Evolutionary conservation across 2,888 invertebrate species (phyloP), one percentile per base, ranked within the genome.

Genomic region (Rotaria magnacalcarata): DNA sequence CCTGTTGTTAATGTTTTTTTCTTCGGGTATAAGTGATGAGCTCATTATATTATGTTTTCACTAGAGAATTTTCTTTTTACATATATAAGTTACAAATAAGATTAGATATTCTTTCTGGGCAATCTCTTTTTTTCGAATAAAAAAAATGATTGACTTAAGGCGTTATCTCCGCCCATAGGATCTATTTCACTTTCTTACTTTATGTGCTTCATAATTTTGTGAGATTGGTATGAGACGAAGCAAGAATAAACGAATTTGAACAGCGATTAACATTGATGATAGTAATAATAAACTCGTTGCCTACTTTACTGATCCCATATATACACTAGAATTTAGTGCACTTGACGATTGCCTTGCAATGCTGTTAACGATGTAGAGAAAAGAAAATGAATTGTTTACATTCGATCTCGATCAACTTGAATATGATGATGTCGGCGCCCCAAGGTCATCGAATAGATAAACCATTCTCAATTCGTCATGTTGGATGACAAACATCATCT

Each of bases 21-120:
- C 58, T 27, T 60, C 58, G 58, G n/a, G 58, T n/a, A 60, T 60
- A 27, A 60, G 58, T 27, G n/a, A 60, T 60, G 27, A 60, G 27
- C 58, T 60, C 58, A 60, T 60, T 60, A n/a, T 27, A n/a, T 60
- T 60, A 60, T 60, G 58, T 60, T 60, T n/a, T 60, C 58, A 60
- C 58, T 60, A n/a, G 58, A 60, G 58, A 60, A 14, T 27, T 60
- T 27, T 60, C 14, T 60, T 14, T 60, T 24, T 27, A 47, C 11
- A 47, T 52, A 11, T n/a, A 60, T n/a, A 27, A 11, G 14, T 60
- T 60, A 60, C 58, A 60, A 60, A 60, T 60, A 60, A 60, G 58
- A 60, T 60, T 60, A 60, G 58, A 60, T 60, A 60, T 27, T 60
- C 58, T 27, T 60, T 60, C 27, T 60, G 58, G 14, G 27, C 58